Percentiles rank a stretch among this genome's conserved stretches.
phyloP scores from a whole-genome alignment of 2,797 vertebrate species.

The Microctenopoma stevenorrisi region DNA sequence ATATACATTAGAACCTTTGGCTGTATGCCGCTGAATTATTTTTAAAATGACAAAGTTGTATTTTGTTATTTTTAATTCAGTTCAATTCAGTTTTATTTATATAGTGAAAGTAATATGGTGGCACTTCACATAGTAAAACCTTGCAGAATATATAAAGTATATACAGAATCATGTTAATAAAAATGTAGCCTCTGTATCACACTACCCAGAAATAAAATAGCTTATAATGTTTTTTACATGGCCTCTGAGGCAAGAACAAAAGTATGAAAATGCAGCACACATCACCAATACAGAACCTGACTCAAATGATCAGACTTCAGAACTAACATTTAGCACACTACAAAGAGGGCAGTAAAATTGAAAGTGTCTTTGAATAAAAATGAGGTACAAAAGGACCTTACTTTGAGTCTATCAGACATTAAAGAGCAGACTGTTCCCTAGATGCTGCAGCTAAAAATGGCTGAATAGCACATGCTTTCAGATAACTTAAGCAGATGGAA shows the following conservation, averaged over 20 bases:
- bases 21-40: constrained; percentile 17
- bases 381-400: constrained; percentile 42
- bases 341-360: constrained; percentile 56
- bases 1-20: neutral
- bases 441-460: constrained; percentile 34
- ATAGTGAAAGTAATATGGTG: too few species aligned
- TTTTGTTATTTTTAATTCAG: neutral
- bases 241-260: constrained; percentile 49
- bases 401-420: constrained; percentile 52
- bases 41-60: constrained; percentile 19
- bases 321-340: constrained; percentile 54
- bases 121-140: too few species aligned
- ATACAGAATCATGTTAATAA: neutral
- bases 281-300: constrained; percentile 24
- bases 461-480: constrained; percentile 35
- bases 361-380: constrained; percentile 57
- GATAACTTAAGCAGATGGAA: constrained; percentile 33
- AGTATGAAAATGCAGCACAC: constrained; percentile 41
- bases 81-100: too few species aligned
- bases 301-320: constrained; percentile 60
- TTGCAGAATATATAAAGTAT: too few species aligned
- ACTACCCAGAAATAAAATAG: too few species aligned
- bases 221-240: neutral
- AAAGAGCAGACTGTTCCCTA: constrained; percentile 39
- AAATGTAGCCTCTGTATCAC: neutral